phyloP scores from a whole-genome alignment of 1,140 invertebrate species.

The Sarcophaga bullata region DNA sequence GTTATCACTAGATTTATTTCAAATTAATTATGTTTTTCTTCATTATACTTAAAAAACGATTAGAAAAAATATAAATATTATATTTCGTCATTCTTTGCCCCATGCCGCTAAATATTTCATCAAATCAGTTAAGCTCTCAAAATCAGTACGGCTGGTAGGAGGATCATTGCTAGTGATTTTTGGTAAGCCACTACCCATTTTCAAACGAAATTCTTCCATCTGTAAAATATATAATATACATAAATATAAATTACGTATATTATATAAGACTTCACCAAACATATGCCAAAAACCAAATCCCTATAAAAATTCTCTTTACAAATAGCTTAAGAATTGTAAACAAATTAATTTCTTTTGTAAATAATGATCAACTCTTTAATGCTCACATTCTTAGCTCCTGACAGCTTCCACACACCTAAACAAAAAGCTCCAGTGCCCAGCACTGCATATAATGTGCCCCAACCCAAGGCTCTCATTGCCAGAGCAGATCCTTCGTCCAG shows the following conservation, averaged over 20 bases:
- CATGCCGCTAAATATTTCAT: slow-evolving; percentile 78
- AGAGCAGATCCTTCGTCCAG: slow-evolving; percentile 81
- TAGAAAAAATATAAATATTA: neutral
- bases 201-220: slow-evolving; percentile 77
- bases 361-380: neutral
- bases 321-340: neutral
- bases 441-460: slow-evolving; percentile 88
- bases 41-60: too few relatives aligned
- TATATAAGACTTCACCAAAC: too few relatives aligned
- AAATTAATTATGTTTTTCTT: too few relatives aligned
- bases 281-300: too few relatives aligned
- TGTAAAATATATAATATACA: slow-evolving; percentile 58
- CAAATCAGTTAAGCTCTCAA: slow-evolving; percentile 82
- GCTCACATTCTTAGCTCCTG: slow-evolving; percentile 81
- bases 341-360: slow-evolving; percentile 26
- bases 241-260: slow-evolving; percentile 21
- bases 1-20: too few relatives aligned
- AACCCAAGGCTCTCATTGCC: slow-evolving; percentile 83
- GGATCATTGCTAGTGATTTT: slow-evolving; percentile 82
- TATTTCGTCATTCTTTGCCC: slow-evolving; percentile 60
- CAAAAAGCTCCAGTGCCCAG: slow-evolving; percentile 83
- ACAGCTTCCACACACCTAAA: slow-evolving; percentile 88
- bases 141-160: slow-evolving; percentile 85
- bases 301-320: neutral
- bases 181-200: slow-evolving; percentile 78